Conservation (phyloP, 2,797 vertebrate species). For the Xyrichtys novacula region DNA sequence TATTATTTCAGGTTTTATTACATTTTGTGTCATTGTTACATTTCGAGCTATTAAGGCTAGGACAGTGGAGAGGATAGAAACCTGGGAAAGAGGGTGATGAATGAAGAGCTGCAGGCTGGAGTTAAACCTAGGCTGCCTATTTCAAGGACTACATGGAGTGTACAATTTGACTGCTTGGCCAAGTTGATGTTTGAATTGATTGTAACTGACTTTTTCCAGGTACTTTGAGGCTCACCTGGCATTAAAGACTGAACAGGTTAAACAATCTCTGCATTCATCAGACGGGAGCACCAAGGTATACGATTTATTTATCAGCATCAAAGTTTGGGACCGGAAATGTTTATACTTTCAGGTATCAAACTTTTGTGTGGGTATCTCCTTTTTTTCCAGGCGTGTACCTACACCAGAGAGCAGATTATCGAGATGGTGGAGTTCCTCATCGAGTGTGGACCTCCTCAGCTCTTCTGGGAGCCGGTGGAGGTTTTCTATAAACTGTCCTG, state of each 20-base stretch:
- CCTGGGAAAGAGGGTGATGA: no score
- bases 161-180: no score
- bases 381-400: conserved; percentile 87
- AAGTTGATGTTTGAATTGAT: no score
- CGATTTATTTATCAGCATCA: background rate
- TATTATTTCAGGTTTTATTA: no score
- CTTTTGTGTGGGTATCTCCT: background rate
- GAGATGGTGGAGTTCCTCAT: conserved; percentile 99
- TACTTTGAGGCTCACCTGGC: conserved; percentile 97
- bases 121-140: no score
- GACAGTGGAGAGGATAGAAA: no score
- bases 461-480: conserved; percentile 95
- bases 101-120: no score
- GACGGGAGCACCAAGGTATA: conserved; percentile 93
- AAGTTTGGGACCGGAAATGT: no score
- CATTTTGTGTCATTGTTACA: no score
- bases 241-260: conserved; percentile 95
- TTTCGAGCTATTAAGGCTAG: no score
- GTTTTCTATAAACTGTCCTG: conserved; percentile 94
- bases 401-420: conserved; percentile 93
- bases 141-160: no score
- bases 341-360: no score
- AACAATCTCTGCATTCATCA: conserved; percentile 93
- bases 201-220: conserved; percentile 28
- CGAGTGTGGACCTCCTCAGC: conserved; percentile 90